Conservation (phyloP, 2,888 invertebrate genomes). For the Psylliodes chrysocephalus region DNA sequence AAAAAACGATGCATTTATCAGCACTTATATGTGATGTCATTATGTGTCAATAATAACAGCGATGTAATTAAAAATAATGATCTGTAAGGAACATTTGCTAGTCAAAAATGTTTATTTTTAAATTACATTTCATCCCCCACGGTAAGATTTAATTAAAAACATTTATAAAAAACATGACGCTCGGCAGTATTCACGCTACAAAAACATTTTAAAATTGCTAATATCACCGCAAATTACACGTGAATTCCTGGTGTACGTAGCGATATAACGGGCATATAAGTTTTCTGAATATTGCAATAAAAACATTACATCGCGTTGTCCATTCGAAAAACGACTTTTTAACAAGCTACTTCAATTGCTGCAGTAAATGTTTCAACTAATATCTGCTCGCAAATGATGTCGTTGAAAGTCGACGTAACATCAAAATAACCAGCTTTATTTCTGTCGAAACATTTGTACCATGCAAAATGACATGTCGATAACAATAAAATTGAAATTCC, state of each 20-base stretch:
- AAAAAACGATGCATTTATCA: too few species aligned
- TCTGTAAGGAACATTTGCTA: too few species aligned
- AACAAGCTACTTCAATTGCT: slow-evolving; percentile 22
- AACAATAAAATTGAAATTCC: slow-evolving; percentile 31
- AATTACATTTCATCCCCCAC: too few species aligned
- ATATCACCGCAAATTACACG: too few species aligned
- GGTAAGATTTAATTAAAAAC: too few species aligned
- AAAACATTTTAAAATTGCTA: too few species aligned
- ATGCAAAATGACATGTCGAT: slow-evolving; percentile 30
- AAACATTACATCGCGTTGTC: not conserved
- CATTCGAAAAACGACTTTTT: slow-evolving; percentile 17
- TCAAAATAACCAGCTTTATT: slow-evolving; percentile 29
- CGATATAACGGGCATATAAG: not conserved
- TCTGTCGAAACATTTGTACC: slow-evolving; percentile 26
- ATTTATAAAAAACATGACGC: too few species aligned
- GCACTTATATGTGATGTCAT: too few species aligned
- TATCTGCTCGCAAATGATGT: slow-evolving; percentile 21
- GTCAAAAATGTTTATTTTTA: too few species aligned
- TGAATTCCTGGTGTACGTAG: not conserved
- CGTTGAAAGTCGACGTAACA: slow-evolving; percentile 23
- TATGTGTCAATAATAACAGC: too few species aligned
- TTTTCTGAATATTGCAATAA: not conserved
- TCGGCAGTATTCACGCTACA: too few species aligned
- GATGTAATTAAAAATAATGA: too few species aligned
- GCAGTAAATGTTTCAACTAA: slow-evolving; percentile 22